Evolutionary conservation across 2,113 vertebrate genomes (phyloP).

Genomic region (Scomber colias): DNA sequence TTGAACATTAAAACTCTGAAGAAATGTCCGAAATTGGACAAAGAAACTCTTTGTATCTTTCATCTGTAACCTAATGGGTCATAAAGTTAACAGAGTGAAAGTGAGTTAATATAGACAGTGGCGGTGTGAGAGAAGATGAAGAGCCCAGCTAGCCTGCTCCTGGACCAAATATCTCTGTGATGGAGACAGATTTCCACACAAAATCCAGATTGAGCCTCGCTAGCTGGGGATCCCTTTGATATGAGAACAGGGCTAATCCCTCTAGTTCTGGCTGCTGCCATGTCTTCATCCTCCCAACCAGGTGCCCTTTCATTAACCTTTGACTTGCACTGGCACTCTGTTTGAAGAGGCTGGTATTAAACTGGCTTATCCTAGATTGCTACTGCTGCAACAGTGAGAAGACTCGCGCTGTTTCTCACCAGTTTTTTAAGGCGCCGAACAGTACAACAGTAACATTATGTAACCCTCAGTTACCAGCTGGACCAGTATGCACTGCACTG

Average conservation of each 20-base stretch:
- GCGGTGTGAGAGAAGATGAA: constrained; percentile 70
- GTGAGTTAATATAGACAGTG: constrained; percentile 29
- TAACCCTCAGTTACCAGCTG: constrained; percentile 56
- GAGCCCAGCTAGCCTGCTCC: constrained; percentile 53
- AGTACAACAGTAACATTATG: constrained; percentile 64
- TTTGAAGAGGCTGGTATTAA: constrained; percentile 85
- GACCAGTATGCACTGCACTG: constrained; percentile 12
- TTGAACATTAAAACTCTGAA: constrained; percentile 3
- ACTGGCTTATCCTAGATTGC: constrained; percentile 81
- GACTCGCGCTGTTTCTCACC: constrained; percentile 79
- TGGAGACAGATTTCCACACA: constrained; percentile 82
- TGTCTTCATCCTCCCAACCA: constrained; percentile 86
- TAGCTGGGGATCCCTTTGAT: constrained; percentile 85
- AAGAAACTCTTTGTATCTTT: background rate
- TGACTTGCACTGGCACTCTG: constrained; percentile 82
- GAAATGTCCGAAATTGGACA: background rate
- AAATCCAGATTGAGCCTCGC: constrained; percentile 78
- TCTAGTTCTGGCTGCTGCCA: constrained; percentile 77
- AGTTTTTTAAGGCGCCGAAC: constrained; percentile 71
- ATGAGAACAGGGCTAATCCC: constrained; percentile 86
- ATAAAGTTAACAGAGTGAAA: background rate
- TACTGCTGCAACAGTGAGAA: constrained; percentile 56
- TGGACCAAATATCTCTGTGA: constrained; percentile 63
- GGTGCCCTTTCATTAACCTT: constrained; percentile 88
- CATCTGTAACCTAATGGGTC: constrained; percentile 1